Evolutionary conservation across 2,797 vertebrate species (phyloP).

Genomic region (Spondyliosoma cantharus): DNA sequence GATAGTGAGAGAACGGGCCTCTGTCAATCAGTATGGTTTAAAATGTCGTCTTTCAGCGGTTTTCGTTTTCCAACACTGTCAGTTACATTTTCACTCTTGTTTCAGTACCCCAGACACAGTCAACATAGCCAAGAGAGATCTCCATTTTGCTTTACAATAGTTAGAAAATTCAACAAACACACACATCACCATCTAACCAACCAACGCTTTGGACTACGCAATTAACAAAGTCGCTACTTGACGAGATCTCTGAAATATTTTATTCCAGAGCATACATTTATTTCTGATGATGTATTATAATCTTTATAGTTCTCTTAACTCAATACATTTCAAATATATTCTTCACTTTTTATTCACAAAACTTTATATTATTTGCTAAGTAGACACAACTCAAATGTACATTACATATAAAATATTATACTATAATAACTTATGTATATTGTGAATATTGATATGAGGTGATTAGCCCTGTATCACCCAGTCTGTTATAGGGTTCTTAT

Average conservation of each 20-base stretch:
- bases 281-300: slow-evolving; percentile 74
- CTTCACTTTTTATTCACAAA: slow-evolving; percentile 80
- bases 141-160: slow-evolving; percentile 82
- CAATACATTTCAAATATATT: slow-evolving; percentile 82
- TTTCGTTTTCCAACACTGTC: slow-evolving; percentile 69
- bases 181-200: slow-evolving; percentile 84
- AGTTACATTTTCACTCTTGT: slow-evolving; percentile 64
- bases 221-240: slow-evolving; percentile 84
- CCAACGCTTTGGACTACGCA: slow-evolving; percentile 80
- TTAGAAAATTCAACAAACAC: slow-evolving; percentile 80
- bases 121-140: slow-evolving; percentile 75
- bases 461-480: slow-evolving; percentile 82
- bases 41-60: slow-evolving; percentile 65
- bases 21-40: slow-evolving; percentile 58
- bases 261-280: slow-evolving; percentile 79
- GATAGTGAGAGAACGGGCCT: slow-evolving; percentile 69
- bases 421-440: slow-evolving; percentile 70
- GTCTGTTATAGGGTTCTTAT: slow-evolving; percentile 76
- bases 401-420: slow-evolving; percentile 84
- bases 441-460: slow-evolving; percentile 74
- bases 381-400: slow-evolving; percentile 84
- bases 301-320: slow-evolving; percentile 77
- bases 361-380: slow-evolving; percentile 82
- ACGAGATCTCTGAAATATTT: slow-evolving; percentile 79
- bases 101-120: slow-evolving; percentile 66